Base-by-base conservation (phyloP, 2,797 vertebrate genomes). In the Mastacembelus armatus region DNA sequence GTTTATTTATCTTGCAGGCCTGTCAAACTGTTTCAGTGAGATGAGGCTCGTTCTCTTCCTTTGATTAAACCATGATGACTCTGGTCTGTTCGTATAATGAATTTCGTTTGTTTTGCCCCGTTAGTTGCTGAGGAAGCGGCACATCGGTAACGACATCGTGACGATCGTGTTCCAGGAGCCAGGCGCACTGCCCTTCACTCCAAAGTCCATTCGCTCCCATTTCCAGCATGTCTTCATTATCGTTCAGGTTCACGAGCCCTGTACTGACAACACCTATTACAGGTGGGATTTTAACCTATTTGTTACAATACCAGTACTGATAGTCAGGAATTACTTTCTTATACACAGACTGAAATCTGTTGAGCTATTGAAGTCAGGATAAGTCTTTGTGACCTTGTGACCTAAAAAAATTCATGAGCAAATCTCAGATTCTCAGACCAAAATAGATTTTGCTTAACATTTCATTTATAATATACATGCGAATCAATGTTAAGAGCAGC, bases 81-180 rank as follows among this genome's bases (percentile, higher is more conserved):
- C 3, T 2, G 18, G 30, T 9, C 40, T 69, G 38, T 3, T 55
- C 27, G 24, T 76, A 70, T 44, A 40, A 65, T 35, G 14, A 9
- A 47, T 43, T 27, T 39, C 48, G 66, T 73, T 26, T 19, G 32
- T 51, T 65, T 47, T 36, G 7, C 59, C 18, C 64, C 14, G 0
- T 32, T 86, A 98, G 96, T 85, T 98, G 68, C 92, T 98, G 78
- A 92, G 96, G 77, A 98, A 98, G 68, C 94, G 96, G 19, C 96
- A 98, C 85, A 97, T 98, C 1, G 96, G 96, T 49, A 98, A 98
- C 27, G 95, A 98, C 88, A 98, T 98, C 0, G 95, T 98, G 80
- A 98, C 96, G 19, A 95, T 98, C 75, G 93, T 98, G 88, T 98
- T 98, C 92, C 96, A 98, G 92, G 96, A 98, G 77, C 95, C 95